Conservation (phyloP, 2,113 vertebrate genomes). For the Tympanuchus pallidicinctus region DNA sequence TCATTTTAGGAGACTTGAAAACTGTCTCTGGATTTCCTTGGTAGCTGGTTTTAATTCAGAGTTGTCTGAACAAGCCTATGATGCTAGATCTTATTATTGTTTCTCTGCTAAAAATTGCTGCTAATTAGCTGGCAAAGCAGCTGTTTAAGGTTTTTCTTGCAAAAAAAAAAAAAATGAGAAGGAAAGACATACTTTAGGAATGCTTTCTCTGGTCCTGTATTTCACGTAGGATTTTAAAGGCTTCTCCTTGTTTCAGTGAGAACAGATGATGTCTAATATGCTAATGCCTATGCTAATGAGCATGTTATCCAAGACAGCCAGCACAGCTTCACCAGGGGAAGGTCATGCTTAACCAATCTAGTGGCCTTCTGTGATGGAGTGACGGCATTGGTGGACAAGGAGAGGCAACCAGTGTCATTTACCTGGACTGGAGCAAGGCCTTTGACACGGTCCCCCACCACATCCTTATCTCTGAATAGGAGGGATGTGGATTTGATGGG, state of each 20-base stretch:
- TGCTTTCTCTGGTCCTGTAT: background rate
- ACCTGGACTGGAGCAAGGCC: too few relatives aligned
- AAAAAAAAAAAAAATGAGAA: background rate
- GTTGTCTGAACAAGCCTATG: background rate
- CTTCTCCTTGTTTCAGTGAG: fast-evolving
- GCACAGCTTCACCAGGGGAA: too few relatives aligned
- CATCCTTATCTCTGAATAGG: too few relatives aligned
- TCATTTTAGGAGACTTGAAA: fast-evolving
- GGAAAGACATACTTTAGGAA: background rate
- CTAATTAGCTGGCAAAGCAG: fast-evolving
- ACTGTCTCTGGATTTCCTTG: background rate
- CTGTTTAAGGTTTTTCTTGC: background rate
- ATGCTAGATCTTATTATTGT: background rate
- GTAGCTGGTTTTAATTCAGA: background rate
- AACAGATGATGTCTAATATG: fast-evolving
- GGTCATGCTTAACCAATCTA: too few relatives aligned
- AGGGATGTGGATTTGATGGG: too few relatives aligned
- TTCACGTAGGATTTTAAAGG: background rate
- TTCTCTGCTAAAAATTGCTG: background rate
- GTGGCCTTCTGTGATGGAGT: too few relatives aligned
- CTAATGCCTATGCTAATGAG: background rate
- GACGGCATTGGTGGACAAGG: too few relatives aligned
- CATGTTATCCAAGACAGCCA: too few relatives aligned
- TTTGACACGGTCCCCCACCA: too few relatives aligned
- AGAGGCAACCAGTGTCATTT: too few relatives aligned